These are phyloP conservation scores for Bradypodion ventrale DNA, from an alignment of 2,797 vertebrate genomes.

Conservation along the genomic window DNA sequence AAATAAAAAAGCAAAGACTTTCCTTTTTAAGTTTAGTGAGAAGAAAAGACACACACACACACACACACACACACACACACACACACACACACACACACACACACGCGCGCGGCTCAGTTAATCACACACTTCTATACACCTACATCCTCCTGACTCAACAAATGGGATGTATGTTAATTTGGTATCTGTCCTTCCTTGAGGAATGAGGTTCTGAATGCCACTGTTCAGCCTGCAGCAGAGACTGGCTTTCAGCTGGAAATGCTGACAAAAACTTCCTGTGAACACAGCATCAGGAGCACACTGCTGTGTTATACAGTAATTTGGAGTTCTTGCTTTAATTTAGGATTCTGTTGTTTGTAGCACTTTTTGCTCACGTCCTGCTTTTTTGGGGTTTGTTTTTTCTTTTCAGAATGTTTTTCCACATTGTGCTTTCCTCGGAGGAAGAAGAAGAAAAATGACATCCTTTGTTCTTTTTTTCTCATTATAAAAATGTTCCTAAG, in stretches of 20 bases:
- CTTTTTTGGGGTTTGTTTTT: not conserved
- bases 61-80: too few species aligned
- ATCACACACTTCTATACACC: not conserved
- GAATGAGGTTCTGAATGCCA: not conserved
- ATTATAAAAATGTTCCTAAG: conserved; percentile 40
- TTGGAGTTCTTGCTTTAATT: conserved; percentile 33
- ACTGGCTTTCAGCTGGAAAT: not conserved
- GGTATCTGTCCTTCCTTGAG: not conserved
- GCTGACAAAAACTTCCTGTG: not conserved
- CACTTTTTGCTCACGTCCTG: conserved; percentile 20
- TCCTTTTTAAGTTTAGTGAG: not conserved
- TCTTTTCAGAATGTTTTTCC: conserved; percentile 17
- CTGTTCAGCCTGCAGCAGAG: conserved; percentile 15
- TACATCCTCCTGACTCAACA: not conserved
- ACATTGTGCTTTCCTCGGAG: conserved; percentile 2
- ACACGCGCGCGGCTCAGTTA: too few species aligned
- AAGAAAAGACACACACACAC: not conserved
- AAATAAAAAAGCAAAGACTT: not conserved
- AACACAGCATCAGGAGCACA: not conserved
- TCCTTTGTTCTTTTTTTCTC: conserved; percentile 41
- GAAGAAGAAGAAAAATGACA: conserved; percentile 13
- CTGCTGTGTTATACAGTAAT: not conserved
- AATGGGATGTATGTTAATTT: conserved; percentile 17
- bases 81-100: too few species aligned
- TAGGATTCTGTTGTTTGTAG: conserved; percentile 30